These are phyloP conservation scores for Onychorhynchus coronatus DNA, from an alignment of 2,113 vertebrate species.

Conservation along the genomic window DNA sequence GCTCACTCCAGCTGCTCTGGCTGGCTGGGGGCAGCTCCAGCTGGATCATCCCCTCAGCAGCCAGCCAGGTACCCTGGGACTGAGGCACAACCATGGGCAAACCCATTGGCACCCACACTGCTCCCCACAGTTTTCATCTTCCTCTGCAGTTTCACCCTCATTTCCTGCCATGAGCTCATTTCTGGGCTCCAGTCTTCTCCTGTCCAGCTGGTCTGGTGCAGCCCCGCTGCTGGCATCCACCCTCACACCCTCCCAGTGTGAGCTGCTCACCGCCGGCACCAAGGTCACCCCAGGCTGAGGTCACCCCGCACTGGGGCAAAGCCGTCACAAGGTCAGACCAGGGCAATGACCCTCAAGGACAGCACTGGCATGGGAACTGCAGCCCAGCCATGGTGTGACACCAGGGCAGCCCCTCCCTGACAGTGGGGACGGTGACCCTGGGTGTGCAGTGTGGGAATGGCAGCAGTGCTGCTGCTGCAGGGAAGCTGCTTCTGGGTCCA, in stretches of 20 bases:
- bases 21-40: neutral
- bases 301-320: neutral
- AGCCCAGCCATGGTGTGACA: neutral
- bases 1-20: neutral
- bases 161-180: fast-evolving
- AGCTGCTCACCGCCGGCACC: neutral
- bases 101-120: neutral
- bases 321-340: neutral
- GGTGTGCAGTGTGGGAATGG: neutral
- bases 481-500: no score
- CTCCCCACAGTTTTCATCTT: neutral
- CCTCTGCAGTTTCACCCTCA: fast-evolving
- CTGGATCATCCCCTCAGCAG: neutral
- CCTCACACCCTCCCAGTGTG: neutral
- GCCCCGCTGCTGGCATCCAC: neutral
- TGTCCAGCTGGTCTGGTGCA: neutral
- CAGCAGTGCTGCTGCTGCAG: neutral
- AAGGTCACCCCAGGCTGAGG: neutral
- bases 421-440: fast-evolving
- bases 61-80: neutral
- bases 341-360: neutral
- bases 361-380: neutral
- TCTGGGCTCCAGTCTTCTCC: neutral
- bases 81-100: neutral
- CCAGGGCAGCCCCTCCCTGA: neutral